Percentiles rank a stretch among this genome's conserved stretches.
Conservation (phyloP, 2,888 invertebrate genomes). For the Onchidella celtica region DNA sequence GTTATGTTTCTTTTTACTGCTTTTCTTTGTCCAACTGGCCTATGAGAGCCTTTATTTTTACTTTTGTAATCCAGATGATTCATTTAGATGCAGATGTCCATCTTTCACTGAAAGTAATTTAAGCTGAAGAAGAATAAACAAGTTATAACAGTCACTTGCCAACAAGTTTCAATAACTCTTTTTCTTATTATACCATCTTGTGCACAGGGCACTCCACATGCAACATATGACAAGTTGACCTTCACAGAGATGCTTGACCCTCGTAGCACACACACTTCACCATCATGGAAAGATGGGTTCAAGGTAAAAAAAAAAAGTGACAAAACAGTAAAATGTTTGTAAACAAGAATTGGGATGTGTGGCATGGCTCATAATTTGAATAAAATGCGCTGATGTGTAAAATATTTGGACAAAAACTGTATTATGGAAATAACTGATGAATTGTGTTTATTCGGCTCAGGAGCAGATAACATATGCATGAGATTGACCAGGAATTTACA, state of each 20-base stretch:
- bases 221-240: slow-evolving; percentile 74
- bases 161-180: too few species aligned
- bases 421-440: too few species aligned
- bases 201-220: slow-evolving; percentile 77
- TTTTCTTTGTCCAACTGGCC: too few species aligned
- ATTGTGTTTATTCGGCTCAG: too few species aligned
- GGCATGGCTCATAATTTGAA: background rate
- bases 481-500: too few species aligned
- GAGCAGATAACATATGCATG: too few species aligned
- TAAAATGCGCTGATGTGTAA: background rate
- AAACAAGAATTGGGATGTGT: background rate
- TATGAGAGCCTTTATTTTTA: background rate
- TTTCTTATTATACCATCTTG: too few species aligned
- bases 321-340: too few species aligned
- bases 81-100: background rate
- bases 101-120: background rate
- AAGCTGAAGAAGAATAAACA: background rate
- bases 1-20: too few species aligned
- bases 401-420: background rate
- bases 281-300: slow-evolving; percentile 77
- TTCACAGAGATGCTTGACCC: slow-evolving; percentile 75
- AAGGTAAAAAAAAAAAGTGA: slow-evolving; percentile 63
- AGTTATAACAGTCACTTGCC: too few species aligned
- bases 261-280: slow-evolving; percentile 72
- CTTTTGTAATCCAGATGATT: too few species aligned